Base-by-base conservation (phyloP, 2,113 vertebrate genomes). In the Phrynosoma platyrhinos region DNA sequence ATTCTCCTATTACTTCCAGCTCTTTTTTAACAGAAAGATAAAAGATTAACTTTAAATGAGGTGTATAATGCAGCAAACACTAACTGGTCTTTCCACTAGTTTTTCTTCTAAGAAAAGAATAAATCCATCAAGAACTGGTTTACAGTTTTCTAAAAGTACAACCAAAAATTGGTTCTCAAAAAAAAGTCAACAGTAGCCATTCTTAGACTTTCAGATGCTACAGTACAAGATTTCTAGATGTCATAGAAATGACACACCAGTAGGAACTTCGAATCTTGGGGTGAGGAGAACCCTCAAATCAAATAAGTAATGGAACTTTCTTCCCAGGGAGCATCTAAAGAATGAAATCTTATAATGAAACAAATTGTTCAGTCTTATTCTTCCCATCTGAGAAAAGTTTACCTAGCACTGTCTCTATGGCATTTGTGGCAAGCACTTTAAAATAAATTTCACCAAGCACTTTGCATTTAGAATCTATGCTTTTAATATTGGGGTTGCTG, bases 21-120 rank as follows among this genome's bases (percentile, higher is more conserved):
- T 12, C 36, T 13, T 80, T 78, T 75, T 93, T 93, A 91, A 36
- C 21, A 75, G 93, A 90, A 47, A 86, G 9, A 52, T 52, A 71
- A n/a, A 86, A 20, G 75, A 27, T 83, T 77, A n/a, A 78, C 14
- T 90, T 92, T 87, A 91, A 91, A 88, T 85, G 68, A 91, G 64
- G 40, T 79, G 4, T 62, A 77, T 84, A 84, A 88, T 87, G 90
- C 76, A 6, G 84, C 13, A 72, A 84, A 82, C 68, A 74, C 30
- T 36, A 72, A 62, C 2, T 87, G 89, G 23, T 79, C 80, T 42
- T 82, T 66, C 71, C 36, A 64, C 23, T 74, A 82, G 76, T 79
- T 91, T 91, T 66, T 76, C 89, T 86, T 79, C 74, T 88, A 78
- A 36, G 82, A 92, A 89, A n/a, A 40, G 76, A 68, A 66, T 30